Conservation (phyloP, 2,113 vertebrate genomes). For the Aepyceros melampus region DNA sequence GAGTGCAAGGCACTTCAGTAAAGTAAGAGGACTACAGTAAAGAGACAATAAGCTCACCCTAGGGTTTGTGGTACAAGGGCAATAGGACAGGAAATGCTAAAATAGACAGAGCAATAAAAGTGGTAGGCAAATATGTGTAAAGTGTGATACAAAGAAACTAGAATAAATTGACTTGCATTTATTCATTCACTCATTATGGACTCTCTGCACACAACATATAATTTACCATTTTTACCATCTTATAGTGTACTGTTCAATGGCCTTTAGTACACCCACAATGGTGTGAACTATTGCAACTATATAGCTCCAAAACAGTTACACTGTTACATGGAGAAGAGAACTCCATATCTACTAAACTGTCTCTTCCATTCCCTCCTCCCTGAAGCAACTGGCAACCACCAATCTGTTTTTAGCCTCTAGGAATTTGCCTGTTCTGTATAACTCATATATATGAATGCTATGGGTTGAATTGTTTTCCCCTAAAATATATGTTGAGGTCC, state of each 20-base stretch:
- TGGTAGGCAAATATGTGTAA: not conserved
- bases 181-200: not conserved
- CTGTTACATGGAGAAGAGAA: not conserved
- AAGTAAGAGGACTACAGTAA: not conserved
- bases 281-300: not conserved
- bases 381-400: not conserved
- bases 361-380: not conserved
- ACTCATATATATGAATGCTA: not conserved
- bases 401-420: not conserved
- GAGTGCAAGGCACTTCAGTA: not conserved
- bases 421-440: not conserved
- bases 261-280: not conserved
- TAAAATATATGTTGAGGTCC: not conserved
- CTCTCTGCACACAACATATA: not conserved
- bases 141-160: not conserved
- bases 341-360: not conserved
- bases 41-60: not conserved
- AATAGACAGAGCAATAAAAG: not conserved
- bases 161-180: not conserved
- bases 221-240: not conserved
- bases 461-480: not conserved
- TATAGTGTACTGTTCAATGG: not conserved
- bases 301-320: not conserved
- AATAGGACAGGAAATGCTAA: not conserved
- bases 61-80: not conserved